These are phyloP conservation scores for Agrilus biguttatus DNA, from an alignment of 2,888 invertebrate species.

Conservation along the genomic window DNA sequence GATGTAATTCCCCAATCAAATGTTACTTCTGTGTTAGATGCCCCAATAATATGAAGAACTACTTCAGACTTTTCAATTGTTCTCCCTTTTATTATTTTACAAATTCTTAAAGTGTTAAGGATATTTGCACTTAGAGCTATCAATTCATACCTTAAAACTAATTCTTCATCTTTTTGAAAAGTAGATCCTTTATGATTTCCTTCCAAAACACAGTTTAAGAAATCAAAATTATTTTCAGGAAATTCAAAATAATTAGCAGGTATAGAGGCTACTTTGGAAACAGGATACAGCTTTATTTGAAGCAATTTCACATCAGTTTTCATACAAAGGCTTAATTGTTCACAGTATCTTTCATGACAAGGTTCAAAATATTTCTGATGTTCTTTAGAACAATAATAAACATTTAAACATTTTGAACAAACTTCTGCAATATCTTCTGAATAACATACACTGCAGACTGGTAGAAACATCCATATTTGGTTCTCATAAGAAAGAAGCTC, in stretches of 20 bases:
- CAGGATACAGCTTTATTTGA: conserved; percentile 2
- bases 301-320: conserved; percentile 10
- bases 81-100: conserved; percentile 5
- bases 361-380: conserved; percentile 9
- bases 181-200: no score
- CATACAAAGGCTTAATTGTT: conserved; percentile 12
- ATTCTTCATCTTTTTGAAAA: conserved; percentile 3
- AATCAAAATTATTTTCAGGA: not conserved
- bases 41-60: conserved; percentile 21
- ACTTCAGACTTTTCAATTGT: conserved; percentile 7
- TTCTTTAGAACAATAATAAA: conserved; percentile 15
- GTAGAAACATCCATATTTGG: conserved; percentile 21
- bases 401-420: conserved; percentile 15
- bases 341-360: conserved; percentile 12
- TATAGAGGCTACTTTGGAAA: not conserved
- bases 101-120: conserved; percentile 14
- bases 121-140: conserved; percentile 12
- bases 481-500: conserved; percentile 14
- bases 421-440: conserved; percentile 8
- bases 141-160: conserved; percentile 8
- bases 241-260: not conserved
- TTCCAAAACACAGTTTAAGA: no score
- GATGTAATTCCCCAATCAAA: conserved; percentile 14
- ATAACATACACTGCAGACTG: conserved; percentile 18
- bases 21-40: conserved; percentile 15